phyloP scores from a whole-genome alignment of 2,113 vertebrate genomes.

The Ictalurus punctatus region DNA sequence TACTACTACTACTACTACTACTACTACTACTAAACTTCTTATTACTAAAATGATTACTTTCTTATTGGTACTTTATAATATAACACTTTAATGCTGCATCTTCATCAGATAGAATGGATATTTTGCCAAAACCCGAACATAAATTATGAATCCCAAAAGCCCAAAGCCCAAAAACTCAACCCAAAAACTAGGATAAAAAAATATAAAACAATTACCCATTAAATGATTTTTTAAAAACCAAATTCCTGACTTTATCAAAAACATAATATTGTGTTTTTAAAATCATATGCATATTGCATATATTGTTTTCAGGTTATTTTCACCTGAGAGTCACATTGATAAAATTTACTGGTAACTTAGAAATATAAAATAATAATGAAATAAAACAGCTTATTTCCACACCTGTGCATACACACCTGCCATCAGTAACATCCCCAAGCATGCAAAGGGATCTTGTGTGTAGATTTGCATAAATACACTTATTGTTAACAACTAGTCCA shows the following conservation, averaged over 20 bases:
- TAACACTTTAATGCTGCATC: neutral
- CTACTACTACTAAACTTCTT: neutral
- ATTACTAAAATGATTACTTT: neutral
- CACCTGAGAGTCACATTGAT: neutral
- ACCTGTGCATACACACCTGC: neutral
- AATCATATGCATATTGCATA: neutral
- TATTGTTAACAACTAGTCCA: neutral
- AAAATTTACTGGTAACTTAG: neutral
- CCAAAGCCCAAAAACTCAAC: neutral
- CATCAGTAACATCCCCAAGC: neutral
- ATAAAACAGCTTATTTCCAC: neutral
- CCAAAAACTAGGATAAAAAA: neutral
- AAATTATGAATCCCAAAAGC: neutral
- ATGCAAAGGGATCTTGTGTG: neutral
- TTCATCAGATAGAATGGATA: neutral
- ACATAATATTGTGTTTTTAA: neutral
- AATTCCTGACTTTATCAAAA: neutral
- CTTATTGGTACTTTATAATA: neutral
- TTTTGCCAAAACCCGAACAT: neutral
- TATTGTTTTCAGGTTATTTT: neutral
- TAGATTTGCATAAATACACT: neutral
- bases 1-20: neutral
- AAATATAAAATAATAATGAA: neutral
- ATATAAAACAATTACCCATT: neutral
- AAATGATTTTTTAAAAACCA: neutral